Base-by-base conservation (phyloP, 2,113 vertebrate species). In the Chamaea fasciata region DNA sequence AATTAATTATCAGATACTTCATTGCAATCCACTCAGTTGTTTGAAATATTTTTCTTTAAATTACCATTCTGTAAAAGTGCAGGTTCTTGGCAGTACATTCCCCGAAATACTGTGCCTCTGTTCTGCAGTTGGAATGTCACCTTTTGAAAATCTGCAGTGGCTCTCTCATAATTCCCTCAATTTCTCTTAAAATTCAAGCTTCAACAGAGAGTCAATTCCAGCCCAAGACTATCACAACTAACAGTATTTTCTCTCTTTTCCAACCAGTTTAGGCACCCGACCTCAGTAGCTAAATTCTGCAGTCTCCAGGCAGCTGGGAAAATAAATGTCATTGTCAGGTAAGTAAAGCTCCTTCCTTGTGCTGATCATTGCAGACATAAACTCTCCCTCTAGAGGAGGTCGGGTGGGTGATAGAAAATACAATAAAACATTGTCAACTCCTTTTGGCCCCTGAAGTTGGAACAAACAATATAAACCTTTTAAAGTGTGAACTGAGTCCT, bases 121-220 rank as follows among this genome's bases (percentile, higher is more conserved):
- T 91, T 96, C 44, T 84, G 59, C 52, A 92, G 89, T 71, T 95
- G 76, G 84, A 81, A 91, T 52, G 53, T 23, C 89, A 77, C 65
- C 59, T 89, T 81, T 87, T 64, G 76, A 86, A 95, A 96, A 96
- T 67, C 82, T 93, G 71, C 80, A 85, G 52, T 81, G 62, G 4
- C 95, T 78, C 65, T 93, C 75, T 95, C 47, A 39, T 91, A 90
- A 83, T 79, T 69, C 9, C 22, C 13, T 81, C 7, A 0, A 53
- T 73, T 89, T 74, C 13, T 42, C 39, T 93, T 96, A 94, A 95
- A 96, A 94, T 90, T 91, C 86, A 89, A 21, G 88, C 37, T 47
- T 68, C 12, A 30, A 1, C n/a, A 67, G 7, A 70, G 28, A 57
- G 20, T 77, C 13, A 35, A 4, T 70, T 89, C 28, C 44, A 82